These are phyloP conservation scores for Trissonchulus latispiculum DNA, from an alignment of 2,888 invertebrate species.

Conservation along the genomic window DNA sequence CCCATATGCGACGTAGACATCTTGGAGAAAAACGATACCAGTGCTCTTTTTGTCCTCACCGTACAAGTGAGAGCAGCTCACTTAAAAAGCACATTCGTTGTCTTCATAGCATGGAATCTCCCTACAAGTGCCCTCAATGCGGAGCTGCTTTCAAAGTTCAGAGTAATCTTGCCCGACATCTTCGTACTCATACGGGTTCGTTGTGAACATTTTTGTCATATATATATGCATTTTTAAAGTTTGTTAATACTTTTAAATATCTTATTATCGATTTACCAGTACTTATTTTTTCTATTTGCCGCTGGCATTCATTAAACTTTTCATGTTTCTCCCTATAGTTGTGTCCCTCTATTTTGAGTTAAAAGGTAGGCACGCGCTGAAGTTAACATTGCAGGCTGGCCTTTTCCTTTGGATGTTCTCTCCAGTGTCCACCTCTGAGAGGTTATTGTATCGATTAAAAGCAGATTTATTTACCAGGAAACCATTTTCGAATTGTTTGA, in stretches of 20 bases:
- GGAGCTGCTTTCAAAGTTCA: conserved; percentile 34
- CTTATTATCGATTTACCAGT: background rate
- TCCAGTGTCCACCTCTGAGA: too few species aligned
- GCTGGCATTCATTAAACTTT: too few species aligned
- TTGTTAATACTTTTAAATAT: background rate
- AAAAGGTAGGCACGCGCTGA: too few species aligned
- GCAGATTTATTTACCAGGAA: too few species aligned
- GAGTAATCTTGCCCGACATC: conserved; percentile 34
- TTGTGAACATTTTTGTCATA: background rate
- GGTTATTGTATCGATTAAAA: too few species aligned
- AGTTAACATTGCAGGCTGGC: too few species aligned
- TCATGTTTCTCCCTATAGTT: too few species aligned
- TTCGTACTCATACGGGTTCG: conserved; percentile 33
- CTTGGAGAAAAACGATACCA: conserved; percentile 33
- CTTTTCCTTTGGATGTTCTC: too few species aligned
- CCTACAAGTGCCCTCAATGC: conserved; percentile 32
- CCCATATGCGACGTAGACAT: background rate
- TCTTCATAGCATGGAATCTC: conserved; percentile 35
- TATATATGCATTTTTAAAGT: background rate
- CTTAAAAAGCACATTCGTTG: conserved; percentile 34
- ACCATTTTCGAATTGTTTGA: too few species aligned
- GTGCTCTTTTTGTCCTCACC: conserved; percentile 33
- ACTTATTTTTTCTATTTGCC: too few species aligned
- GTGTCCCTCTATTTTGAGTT: too few species aligned
- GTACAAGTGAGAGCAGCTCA: conserved; percentile 32